A percentile compares a stretch with the other conserved stretches of the same genome.
phyloP scores from a whole-genome alignment of 2,113 vertebrate species.

The Cynocephalus volans region DNA sequence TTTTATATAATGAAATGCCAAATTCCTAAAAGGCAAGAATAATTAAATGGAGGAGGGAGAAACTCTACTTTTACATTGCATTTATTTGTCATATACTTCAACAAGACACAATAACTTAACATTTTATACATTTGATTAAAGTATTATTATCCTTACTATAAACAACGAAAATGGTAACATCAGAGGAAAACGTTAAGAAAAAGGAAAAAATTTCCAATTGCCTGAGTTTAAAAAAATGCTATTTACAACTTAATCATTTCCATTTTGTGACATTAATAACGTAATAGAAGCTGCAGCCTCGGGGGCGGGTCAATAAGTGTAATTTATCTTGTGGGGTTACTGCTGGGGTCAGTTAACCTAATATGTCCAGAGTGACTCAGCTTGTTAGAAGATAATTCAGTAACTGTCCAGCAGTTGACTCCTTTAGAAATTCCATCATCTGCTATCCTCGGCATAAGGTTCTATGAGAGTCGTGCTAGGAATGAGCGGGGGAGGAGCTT shows the following conservation, averaged over 20 bases:
- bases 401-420: slow-evolving; percentile 63
- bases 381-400: slow-evolving; percentile 86
- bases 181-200: background rate
- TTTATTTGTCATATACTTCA: slow-evolving; percentile 79
- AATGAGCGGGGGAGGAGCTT: rapidly evolving
- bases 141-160: slow-evolving; percentile 79
- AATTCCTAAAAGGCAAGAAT: slow-evolving; percentile 81
- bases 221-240: background rate
- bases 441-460: background rate
- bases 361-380: slow-evolving; percentile 86
- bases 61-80: slow-evolving; percentile 39
- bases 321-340: slow-evolving; percentile 85
- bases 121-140: slow-evolving; percentile 82
- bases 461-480: rapidly evolving
- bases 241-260: slow-evolving; percentile 84
- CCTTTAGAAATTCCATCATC: background rate
- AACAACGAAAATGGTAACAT: slow-evolving; percentile 74
- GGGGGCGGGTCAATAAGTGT: slow-evolving; percentile 83
- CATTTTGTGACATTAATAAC: slow-evolving; percentile 89
- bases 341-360: slow-evolving; percentile 87
- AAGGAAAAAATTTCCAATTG: slow-evolving; percentile 61
- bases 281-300: slow-evolving; percentile 85
- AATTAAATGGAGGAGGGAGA: slow-evolving; percentile 75
- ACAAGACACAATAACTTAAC: slow-evolving; percentile 76
- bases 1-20: slow-evolving; percentile 80